These are phyloP conservation scores for Clarias platycephalus DNA, from an alignment of 2,797 vertebrate genomes.

Conservation along the genomic window DNA sequence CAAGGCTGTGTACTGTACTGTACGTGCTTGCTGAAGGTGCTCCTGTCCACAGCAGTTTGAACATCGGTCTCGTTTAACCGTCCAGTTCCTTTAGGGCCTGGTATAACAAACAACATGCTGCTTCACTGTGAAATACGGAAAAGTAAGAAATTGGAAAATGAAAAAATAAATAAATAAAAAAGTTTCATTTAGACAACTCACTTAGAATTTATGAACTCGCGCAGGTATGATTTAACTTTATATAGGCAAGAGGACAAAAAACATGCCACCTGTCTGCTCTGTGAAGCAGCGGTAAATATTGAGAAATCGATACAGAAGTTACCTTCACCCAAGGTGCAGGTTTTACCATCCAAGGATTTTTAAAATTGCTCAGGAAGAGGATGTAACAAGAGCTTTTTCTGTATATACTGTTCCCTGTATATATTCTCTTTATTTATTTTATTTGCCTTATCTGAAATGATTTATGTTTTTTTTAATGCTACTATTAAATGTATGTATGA, in stretches of 20 bases:
- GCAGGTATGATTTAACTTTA: background rate
- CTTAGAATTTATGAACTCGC: background rate
- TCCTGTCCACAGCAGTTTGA: background rate
- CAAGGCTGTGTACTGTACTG: background rate
- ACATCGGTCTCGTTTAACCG: background rate
- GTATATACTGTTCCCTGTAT: background rate
- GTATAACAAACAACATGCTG: background rate
- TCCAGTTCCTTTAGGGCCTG: background rate
- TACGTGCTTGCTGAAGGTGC: background rate
- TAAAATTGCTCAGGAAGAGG: background rate
- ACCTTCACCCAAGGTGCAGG: background rate
- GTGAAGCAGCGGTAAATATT: background rate
- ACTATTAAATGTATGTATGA: too few relatives aligned
- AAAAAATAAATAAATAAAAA: background rate
- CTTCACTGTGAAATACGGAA: background rate
- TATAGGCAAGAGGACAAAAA: background rate
- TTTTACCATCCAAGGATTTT: constrained; percentile 1
- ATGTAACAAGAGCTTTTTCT: background rate
- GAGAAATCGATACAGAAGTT: background rate
- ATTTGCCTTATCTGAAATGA: background rate
- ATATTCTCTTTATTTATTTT: background rate
- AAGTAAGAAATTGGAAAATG: background rate
- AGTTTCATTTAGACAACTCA: background rate
- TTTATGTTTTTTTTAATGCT: too few relatives aligned
- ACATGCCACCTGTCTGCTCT: background rate